These are phyloP conservation scores for Ectropis crepuscularia DNA, from an alignment of 2,888 invertebrate species.

Conservation along the genomic window DNA sequence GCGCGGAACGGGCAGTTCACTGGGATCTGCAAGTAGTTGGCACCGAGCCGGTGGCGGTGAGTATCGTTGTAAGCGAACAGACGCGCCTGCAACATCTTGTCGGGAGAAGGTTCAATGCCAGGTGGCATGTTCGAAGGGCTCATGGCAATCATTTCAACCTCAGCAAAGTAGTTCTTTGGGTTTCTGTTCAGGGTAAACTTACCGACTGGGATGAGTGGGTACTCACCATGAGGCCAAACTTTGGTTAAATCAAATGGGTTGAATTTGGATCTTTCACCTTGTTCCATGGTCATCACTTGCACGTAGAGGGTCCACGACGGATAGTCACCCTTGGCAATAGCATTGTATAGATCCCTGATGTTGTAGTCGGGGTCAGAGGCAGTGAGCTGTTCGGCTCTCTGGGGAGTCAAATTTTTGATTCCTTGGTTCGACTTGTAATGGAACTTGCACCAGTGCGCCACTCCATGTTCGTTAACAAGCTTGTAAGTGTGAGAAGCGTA, in stretches of 20 bases:
- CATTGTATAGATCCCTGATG: conserved; percentile 94
- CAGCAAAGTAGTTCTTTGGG: conserved; percentile 96
- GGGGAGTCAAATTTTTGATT: conserved; percentile 90
- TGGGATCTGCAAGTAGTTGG: conserved; percentile 96
- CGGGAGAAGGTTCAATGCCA: conserved; percentile 96
- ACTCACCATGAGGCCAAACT: conserved; percentile 95
- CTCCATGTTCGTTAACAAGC: conserved; percentile 90
- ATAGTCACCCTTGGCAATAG: conserved; percentile 89
- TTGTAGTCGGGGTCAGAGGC: conserved; percentile 94
- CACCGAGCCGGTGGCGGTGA: conserved; percentile 93
- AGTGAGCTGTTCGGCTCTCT: conserved; percentile 88
- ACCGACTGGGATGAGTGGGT: conserved; percentile 95
- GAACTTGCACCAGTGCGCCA: conserved; percentile 94
- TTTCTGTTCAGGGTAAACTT: conserved; percentile 94
- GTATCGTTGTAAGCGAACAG: conserved; percentile 96
- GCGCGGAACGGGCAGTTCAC: conserved; percentile 96
- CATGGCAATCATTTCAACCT: conserved; percentile 97
- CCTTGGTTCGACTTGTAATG: conserved; percentile 98
- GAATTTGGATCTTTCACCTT: conserved; percentile 91
- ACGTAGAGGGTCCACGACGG: conserved; percentile 93
- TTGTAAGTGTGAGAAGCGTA: conserved; percentile 98
- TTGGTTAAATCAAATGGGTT: conserved; percentile 98
- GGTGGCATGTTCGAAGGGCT: conserved; percentile 95
- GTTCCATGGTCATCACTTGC: conserved; percentile 95
- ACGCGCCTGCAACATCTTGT: conserved; percentile 96